Conservation (phyloP, 1,140 invertebrate species). For the Hermatobates lingyangjiaoensis region DNA sequence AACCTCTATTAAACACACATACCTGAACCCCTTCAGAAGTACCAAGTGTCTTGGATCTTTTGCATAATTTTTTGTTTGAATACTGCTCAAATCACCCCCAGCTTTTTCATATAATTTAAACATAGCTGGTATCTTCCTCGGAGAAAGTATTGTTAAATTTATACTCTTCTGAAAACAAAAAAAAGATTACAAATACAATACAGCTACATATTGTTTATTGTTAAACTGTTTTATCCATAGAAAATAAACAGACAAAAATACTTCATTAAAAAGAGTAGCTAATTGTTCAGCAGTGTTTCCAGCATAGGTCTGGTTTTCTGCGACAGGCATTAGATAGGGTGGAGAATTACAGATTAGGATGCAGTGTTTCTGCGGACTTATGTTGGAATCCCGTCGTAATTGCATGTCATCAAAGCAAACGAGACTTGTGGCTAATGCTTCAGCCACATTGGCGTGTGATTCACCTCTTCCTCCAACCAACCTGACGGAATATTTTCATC, state of each 20-base stretch:
- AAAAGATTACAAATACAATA: too few relatives aligned
- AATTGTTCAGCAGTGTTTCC: conserved; percentile 57
- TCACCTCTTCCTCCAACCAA: conserved; percentile 79
- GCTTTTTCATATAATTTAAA: conserved; percentile 65
- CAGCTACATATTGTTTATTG: too few relatives aligned
- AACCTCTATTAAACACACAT: too few relatives aligned
- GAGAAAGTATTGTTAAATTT: conserved; percentile 74
- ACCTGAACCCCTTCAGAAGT: conserved; percentile 50
- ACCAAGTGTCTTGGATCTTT: conserved; percentile 72
- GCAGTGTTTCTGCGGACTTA: conserved; percentile 48
- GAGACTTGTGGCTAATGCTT: conserved; percentile 71
- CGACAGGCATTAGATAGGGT: conserved; percentile 67
- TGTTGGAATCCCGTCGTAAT: conserved; percentile 36
- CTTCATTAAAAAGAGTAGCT: conserved; percentile 48
- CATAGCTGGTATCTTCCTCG: conserved; percentile 63
- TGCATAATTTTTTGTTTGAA: conserved; percentile 74
- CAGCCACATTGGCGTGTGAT: conserved; percentile 68
- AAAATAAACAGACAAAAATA: too few relatives aligned
- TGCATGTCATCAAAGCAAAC: conserved; percentile 76
- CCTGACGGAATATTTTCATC: too few relatives aligned
- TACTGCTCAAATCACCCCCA: conserved; percentile 57
- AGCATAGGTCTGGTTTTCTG: conserved; percentile 51
- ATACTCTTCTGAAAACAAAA: conserved; percentile 45
- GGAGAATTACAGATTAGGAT: conserved; percentile 84
- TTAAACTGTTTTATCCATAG: too few relatives aligned